phyloP scores from a whole-genome alignment of 2,113 vertebrate species.

The Clarias magur region DNA sequence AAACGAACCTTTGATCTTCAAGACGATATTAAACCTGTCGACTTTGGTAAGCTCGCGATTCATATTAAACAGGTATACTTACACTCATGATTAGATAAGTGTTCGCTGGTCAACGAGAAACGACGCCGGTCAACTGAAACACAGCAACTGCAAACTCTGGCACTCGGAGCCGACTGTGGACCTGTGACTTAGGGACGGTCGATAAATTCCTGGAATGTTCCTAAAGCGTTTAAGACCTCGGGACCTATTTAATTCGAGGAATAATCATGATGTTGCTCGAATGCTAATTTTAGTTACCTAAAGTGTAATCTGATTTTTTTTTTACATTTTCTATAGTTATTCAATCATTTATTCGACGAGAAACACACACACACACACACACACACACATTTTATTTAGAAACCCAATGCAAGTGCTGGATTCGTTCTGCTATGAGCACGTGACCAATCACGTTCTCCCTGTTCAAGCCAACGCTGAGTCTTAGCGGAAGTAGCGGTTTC shows the following conservation, averaged over 20 bases:
- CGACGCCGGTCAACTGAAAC: neutral
- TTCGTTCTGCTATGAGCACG: neutral
- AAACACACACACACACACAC: neutral
- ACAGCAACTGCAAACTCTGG: neutral
- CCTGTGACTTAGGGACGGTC: slow-evolving; percentile 29
- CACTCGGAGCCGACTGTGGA: neutral
- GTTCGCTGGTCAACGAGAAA: neutral
- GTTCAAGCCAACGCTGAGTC: neutral
- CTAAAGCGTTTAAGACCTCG: neutral
- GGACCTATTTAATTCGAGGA: neutral
- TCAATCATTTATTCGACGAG: neutral
- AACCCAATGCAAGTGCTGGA: neutral
- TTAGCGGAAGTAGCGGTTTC: neutral
- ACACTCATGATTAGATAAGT: slow-evolving; percentile 45
- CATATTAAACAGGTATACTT: neutral
- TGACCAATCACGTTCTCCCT: neutral
- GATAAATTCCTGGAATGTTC: neutral
- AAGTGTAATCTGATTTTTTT: neutral
- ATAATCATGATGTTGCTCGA: neutral
- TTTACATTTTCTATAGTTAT: neutral
- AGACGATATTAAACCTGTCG: neutral
- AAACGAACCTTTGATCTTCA: neutral
- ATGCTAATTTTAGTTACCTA: neutral
- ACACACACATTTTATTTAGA: neutral
- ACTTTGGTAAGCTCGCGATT: neutral